Evolutionary conservation across 2,797 vertebrate genomes (phyloP), one percentile per base, ranked within the genome.

Genomic region (Typhlichthys subterraneus): DNA sequence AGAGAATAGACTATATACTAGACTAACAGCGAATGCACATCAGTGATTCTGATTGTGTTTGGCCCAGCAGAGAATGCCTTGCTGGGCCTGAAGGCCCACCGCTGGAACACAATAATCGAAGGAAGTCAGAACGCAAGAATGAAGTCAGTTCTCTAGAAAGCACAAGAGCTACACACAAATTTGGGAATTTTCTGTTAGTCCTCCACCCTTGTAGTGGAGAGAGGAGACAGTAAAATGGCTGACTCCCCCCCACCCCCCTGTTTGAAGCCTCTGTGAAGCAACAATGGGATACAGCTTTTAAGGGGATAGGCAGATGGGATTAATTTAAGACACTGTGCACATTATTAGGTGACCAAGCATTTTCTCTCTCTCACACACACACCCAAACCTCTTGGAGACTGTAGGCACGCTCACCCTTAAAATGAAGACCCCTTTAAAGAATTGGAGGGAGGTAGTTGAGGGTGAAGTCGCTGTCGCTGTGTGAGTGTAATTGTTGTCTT

Each of bases 371-470:
- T 4, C 59, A 61, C 38, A 60, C 59, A 69, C 72, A 69, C 73
- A 57, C 3, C 33, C 48, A 49, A 12, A 46, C 52, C 42, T 10
- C 52, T 7, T 13, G 29, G 61, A 59, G 78, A 60, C 67, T 45
- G 12, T 19, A 0, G 38, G 45, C 7, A 1, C 51, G 38, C 62
- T 31, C 48, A 59, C 70, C 69, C 57, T 65, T 42, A 4, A 75
- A 62, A 61, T 64, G 33, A 73, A 73, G 60, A 63, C 31, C 57
- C 63, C 13, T 47, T 14, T 53, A 31, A 53, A 53, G 57, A 66
- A 60, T 67, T 66, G 58, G 57, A 77, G 75, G 80, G 79, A 79
- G 83, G 76, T 65, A 70, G 77, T 82, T 46, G 53, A 57, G 61
- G 64, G n/a, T 48, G 55, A 31, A 61, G 59, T 75, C 63, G 59